These are phyloP conservation scores for Heteronetta atricapilla DNA, from an alignment of 2,113 vertebrate species.

Conservation along the genomic window DNA sequence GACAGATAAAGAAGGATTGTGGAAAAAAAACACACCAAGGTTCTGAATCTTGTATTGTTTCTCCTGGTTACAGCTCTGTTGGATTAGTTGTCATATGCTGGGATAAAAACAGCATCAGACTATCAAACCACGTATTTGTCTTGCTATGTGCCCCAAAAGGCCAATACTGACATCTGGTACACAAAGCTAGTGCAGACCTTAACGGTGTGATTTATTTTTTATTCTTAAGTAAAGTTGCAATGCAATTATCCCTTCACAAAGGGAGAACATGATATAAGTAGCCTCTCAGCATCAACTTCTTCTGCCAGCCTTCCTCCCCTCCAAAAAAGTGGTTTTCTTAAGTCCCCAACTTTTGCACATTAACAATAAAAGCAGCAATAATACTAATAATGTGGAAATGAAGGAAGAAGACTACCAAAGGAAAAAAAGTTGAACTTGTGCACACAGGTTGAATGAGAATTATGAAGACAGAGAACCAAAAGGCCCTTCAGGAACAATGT, in stretches of 20 bases:
- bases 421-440: background rate
- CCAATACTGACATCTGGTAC: conserved; percentile 22
- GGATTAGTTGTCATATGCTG: conserved; percentile 8
- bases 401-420: background rate
- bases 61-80: background rate
- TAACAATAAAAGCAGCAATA: background rate
- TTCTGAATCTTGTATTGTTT: background rate
- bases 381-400: background rate
- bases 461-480: background rate
- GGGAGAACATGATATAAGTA: background rate
- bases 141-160: background rate
- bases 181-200: background rate
- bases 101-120: conserved; percentile 16
- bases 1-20: background rate
- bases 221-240: background rate
- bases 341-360: background rate
- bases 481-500: background rate
- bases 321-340: background rate
- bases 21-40: background rate
- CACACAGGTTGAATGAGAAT: background rate
- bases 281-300: background rate
- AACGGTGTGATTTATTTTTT: background rate
- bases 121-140: background rate
- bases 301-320: background rate
- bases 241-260: background rate